These are phyloP conservation scores for Martes martes DNA, from an alignment of 2,113 vertebrate species.

Conservation along the genomic window DNA sequence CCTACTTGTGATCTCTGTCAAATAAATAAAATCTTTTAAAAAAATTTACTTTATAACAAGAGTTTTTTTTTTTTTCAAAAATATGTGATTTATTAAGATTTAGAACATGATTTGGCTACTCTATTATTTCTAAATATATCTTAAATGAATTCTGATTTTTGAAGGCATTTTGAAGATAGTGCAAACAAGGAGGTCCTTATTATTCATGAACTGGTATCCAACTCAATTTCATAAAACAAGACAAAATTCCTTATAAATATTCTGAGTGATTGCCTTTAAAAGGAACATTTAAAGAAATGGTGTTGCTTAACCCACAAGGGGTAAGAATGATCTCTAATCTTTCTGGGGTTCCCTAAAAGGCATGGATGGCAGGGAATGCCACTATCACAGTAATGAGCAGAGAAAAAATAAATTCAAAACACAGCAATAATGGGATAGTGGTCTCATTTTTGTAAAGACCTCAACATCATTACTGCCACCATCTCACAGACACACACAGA, in stretches of 20 bases:
- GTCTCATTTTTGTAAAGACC: neutral
- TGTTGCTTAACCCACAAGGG: neutral
- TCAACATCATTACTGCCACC: neutral
- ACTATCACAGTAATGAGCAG: neutral
- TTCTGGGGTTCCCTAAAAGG: neutral
- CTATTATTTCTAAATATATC: neutral
- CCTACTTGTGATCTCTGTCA: too few relatives aligned
- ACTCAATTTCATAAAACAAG: neutral
- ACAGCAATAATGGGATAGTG: neutral
- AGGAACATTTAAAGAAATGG: neutral
- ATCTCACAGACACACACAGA: neutral
- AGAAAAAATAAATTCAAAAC: slow-evolving; percentile 9
- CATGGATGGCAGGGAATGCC: neutral
- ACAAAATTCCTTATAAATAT: neutral
- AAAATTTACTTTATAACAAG: neutral
- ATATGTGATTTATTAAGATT: neutral
- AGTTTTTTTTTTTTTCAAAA: neutral
- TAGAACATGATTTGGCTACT: neutral
- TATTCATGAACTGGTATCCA: neutral
- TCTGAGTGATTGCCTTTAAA: neutral
- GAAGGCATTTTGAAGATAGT: slow-evolving; percentile 4
- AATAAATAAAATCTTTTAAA: too few relatives aligned
- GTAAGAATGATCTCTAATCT: neutral
- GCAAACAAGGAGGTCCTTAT: neutral
- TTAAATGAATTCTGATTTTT: slow-evolving; percentile 36